Evolutionary conservation across 1,140 invertebrate species (phyloP).

Genomic region (Drosophila malerkotliana): DNA sequence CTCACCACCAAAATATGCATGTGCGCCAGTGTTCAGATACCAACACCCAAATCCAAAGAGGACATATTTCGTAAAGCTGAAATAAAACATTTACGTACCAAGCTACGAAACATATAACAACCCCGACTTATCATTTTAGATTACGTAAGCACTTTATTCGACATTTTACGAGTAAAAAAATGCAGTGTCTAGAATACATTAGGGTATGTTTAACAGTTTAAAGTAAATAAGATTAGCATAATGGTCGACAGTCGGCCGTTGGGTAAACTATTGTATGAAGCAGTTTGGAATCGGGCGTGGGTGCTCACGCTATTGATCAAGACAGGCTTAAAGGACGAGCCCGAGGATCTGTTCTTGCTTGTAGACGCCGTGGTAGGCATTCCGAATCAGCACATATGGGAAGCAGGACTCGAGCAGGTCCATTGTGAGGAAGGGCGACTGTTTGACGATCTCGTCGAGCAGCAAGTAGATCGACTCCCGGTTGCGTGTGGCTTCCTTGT

Average conservation of each 20-base stretch:
- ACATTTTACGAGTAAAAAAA: slow-evolving; percentile 67
- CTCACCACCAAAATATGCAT: slow-evolving; percentile 2
- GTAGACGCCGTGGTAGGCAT: slow-evolving; percentile 98
- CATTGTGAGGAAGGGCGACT: slow-evolving; percentile 98
- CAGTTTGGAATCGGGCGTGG: slow-evolving; percentile 4
- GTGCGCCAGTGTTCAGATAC: slow-evolving; percentile 31
- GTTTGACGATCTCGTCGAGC: slow-evolving; percentile 98
- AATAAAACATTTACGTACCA: slow-evolving; percentile 50
- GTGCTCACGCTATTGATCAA: slow-evolving; percentile 14
- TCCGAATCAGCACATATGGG: slow-evolving; percentile 97
- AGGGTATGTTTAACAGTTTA: slow-evolving; percentile 66
- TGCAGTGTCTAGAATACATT: slow-evolving; percentile 57
- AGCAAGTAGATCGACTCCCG: slow-evolving; percentile 98
- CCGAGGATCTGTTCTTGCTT: slow-evolving; percentile 90
- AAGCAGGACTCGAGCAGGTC: slow-evolving; percentile 99
- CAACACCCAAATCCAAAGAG: slow-evolving; percentile 2
- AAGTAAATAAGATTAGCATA: slow-evolving; percentile 59
- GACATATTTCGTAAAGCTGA: slow-evolving; percentile 27
- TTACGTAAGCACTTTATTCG: slow-evolving; percentile 73
- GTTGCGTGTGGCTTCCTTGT: slow-evolving; percentile 96
- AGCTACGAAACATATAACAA: slow-evolving; percentile 13
- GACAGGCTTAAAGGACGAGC: slow-evolving; percentile 60
- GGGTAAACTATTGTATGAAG: slow-evolving; percentile 22
- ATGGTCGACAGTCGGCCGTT: slow-evolving; percentile 35
- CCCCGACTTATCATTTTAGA: slow-evolving; percentile 28